Conservation (phyloP, 2,797 vertebrate genomes). For the Urocyon cinereoargenteus region DNA sequence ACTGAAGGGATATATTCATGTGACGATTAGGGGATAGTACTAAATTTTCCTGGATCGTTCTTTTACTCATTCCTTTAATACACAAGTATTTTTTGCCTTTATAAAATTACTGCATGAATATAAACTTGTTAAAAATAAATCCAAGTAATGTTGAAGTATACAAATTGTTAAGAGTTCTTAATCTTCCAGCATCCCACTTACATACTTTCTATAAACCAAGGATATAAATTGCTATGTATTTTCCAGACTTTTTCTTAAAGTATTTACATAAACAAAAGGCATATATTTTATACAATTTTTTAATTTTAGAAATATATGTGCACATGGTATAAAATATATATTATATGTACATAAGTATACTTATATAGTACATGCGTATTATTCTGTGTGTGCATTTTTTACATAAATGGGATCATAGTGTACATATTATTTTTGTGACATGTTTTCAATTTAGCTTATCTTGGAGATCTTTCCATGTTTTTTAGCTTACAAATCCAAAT, state of each 20-base stretch:
- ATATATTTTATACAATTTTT: neutral
- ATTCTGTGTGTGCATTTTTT: neutral
- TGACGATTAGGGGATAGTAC: neutral
- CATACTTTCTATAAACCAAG: conserved; percentile 30
- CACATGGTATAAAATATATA: neutral
- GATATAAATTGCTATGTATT: conserved; percentile 30
- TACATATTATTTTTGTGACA: conserved; percentile 45
- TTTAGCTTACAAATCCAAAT: conserved; percentile 62
- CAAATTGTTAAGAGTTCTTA: conserved; percentile 3
- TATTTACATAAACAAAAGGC: conserved; percentile 11
- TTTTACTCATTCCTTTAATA: conserved; percentile 49
- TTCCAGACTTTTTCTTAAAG: neutral
- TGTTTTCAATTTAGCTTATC: conserved; percentile 24
- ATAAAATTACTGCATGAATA: conserved; percentile 45
- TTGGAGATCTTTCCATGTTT: neutral
- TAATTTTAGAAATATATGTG: neutral
- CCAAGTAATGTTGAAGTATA: conserved; percentile 51
- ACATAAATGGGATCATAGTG: conserved; percentile 7
- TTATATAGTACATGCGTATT: neutral
- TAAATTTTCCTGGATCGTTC: conserved; percentile 32
- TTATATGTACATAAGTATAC: neutral
- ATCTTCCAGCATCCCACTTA: neutral
- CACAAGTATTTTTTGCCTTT: neutral
- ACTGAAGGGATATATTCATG: neutral
- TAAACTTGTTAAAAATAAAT: conserved; percentile 52